phyloP scores from a whole-genome alignment of 1,140 invertebrate species.

The Tribolium castaneum region DNA sequence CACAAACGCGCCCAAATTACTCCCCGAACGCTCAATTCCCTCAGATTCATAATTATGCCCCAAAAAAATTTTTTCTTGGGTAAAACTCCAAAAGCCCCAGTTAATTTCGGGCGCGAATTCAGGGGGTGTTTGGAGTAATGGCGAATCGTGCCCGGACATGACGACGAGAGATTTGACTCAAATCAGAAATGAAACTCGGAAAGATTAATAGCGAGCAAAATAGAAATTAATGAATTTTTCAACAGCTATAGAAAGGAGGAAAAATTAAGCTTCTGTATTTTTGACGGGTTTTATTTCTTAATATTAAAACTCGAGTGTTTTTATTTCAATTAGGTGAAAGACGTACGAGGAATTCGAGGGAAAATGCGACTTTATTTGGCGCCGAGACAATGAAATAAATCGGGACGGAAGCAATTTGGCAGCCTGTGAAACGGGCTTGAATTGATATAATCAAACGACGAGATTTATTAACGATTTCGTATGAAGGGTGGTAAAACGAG shows the following conservation, averaged over 20 bases:
- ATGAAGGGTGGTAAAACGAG: no score
- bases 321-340: conserved; percentile 12
- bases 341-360: background rate
- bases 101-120: conserved; percentile 23
- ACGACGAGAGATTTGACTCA: conserved; percentile 49
- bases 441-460: no score
- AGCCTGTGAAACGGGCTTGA: no score
- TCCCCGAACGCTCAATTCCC: conserved; percentile 46
- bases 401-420: conserved; percentile 4
- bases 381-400: conserved; percentile 1
- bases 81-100: background rate
- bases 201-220: conserved; percentile 49
- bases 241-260: conserved; percentile 38
- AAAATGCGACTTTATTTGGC: conserved; percentile 16
- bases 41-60: background rate
- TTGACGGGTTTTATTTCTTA: conserved; percentile 43
- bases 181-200: conserved; percentile 49
- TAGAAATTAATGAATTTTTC: conserved; percentile 56
- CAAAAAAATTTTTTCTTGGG: no score
- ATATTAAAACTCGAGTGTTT: conserved; percentile 21
- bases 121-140: background rate
- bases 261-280: conserved; percentile 45
- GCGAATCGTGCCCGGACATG: conserved; percentile 47
- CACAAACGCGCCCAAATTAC: conserved; percentile 49
- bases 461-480: no score